Evolutionary conservation across 2,113 vertebrate species (phyloP), one percentile per base, ranked within the genome.

Genomic region (Chlamydotis undulata): DNA sequence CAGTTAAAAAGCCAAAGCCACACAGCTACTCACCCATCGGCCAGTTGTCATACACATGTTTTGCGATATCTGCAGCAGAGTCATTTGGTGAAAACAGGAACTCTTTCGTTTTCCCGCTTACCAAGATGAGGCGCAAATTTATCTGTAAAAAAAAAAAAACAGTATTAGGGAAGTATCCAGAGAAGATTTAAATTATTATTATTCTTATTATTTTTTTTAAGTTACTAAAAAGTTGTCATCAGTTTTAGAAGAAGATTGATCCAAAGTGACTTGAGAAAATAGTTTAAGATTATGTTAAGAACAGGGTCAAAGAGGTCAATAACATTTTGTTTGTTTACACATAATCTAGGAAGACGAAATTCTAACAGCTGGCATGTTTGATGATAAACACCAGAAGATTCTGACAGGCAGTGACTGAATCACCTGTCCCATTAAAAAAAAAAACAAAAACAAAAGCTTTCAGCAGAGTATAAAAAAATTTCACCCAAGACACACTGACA

Each of bases 11-110:
- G 39, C 29, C 63, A 77, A 80, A 89, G 49, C 63, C 79, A 93
- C 52, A 47, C 33, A 89, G 39, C 6, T 83, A 98, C 99, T 99
- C 95, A 99, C 99, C 99, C 99, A 99, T 99, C 5, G 99, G 99
- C 99, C 99, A 99, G 97, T 99, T 99, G 97, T 99, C 99, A 89
- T 99, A 99, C 73, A 99, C 99, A 6, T 99, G 99, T 96, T 99
- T 99, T 93, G 99, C 99, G 19, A 99, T 99, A 98, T 99, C 99
- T 79, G 99, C 98, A 60, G 99, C 99, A 3, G 99, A 99, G 96
- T 99, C 99, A 71, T 99, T 99, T 10, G 99, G 99, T 73, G 99
- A 99, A 97, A 99, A 99, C 28, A 99, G 98, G 97, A 99, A 99
- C 80, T 99, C 99, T 98, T 99, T 99, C 37, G 99, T 99, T 97